A percentile compares a stretch with the other conserved stretches of the same genome.
These are phyloP conservation scores for Mythimna loreyi DNA, from an alignment of 2,888 invertebrate species.

Conservation along the genomic window DNA sequence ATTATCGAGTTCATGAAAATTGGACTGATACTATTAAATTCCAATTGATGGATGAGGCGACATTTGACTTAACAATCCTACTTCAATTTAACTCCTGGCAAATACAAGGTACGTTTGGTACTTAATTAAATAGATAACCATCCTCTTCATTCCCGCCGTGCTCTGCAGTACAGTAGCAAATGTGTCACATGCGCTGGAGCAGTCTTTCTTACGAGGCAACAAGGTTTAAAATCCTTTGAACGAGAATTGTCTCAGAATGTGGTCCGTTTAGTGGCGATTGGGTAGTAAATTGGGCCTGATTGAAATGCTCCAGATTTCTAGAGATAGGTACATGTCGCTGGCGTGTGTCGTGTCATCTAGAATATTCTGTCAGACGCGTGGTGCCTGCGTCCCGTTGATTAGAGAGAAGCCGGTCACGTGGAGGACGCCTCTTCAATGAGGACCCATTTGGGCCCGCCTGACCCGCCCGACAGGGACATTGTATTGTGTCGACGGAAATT, in stretches of 20 bases:
- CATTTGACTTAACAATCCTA: not conserved
- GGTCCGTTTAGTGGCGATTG: slow-evolving; percentile 56
- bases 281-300: slow-evolving; percentile 78
- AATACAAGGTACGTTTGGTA: slow-evolving; percentile 20
- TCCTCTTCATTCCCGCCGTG: slow-evolving; percentile 38
- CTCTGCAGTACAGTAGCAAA: slow-evolving; percentile 21
- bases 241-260: slow-evolving; percentile 9
- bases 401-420: slow-evolving; percentile 27
- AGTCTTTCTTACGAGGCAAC: slow-evolving; percentile 17
- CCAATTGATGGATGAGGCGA: too few species aligned
- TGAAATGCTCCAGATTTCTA: slow-evolving; percentile 83
- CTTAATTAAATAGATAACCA: slow-evolving; percentile 44
- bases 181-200: slow-evolving; percentile 6
- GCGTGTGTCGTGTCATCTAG: slow-evolving; percentile 33
- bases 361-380: slow-evolving; percentile 32
- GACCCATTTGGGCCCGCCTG: slow-evolving; percentile 5
- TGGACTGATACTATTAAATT: not conserved
- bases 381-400: slow-evolving; percentile 19
- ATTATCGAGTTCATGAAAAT: not conserved
- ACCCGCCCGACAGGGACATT: not conserved
- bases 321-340: slow-evolving; percentile 28
- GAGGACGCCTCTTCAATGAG: slow-evolving; percentile 18
- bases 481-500: slow-evolving; percentile 19
- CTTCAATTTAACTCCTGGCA: slow-evolving; percentile 9
- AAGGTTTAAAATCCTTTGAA: slow-evolving; percentile 27